Evolutionary conservation across 2,888 invertebrate species (phyloP).

Genomic region (Conops quadrifasciatus): DNA sequence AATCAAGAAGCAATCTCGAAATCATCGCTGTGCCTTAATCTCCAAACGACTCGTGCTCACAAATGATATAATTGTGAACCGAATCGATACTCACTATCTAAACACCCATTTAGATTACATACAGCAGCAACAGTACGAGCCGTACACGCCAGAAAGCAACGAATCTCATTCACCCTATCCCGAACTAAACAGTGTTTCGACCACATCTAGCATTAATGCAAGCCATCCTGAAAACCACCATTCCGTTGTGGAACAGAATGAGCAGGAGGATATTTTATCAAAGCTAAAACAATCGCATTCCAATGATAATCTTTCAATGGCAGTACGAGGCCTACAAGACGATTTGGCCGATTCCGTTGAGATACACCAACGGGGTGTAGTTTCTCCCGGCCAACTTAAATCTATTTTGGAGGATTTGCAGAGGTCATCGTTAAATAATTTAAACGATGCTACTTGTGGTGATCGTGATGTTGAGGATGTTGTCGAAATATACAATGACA

Average conservation of each 20-base stretch:
- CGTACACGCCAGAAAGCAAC: conserved; percentile 84
- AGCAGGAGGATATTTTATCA: conserved; percentile 11
- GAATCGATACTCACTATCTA: conserved; percentile 68
- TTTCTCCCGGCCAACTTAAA: conserved; percentile 73
- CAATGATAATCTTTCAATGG: conserved; percentile 10
- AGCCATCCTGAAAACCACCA: conserved; percentile 43
- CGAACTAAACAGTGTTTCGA: conserved; percentile 56
- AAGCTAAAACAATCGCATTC: background rate
- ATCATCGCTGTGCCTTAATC: conserved; percentile 57
- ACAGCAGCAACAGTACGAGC: conserved; percentile 75
- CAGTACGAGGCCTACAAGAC: background rate
- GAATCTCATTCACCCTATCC: conserved; percentile 78
- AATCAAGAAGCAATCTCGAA: conserved; percentile 55
- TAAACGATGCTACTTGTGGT: conserved; percentile 43
- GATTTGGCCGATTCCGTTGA: conserved; percentile 32
- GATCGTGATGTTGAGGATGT: conserved; percentile 56
- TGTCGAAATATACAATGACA: conserved; percentile 46
- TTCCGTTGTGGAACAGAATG: conserved; percentile 39
- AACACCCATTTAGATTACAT: conserved; percentile 53
- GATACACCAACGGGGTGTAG: conserved; percentile 62
- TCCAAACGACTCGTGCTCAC: conserved; percentile 58
- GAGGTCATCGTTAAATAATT: conserved; percentile 50
- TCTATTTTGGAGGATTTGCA: conserved; percentile 68
- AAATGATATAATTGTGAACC: conserved; percentile 67
- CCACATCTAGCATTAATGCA: conserved; percentile 51